phyloP scores from a whole-genome alignment of 2,888 invertebrate species.

The Rhimphoctona megacephalus region DNA sequence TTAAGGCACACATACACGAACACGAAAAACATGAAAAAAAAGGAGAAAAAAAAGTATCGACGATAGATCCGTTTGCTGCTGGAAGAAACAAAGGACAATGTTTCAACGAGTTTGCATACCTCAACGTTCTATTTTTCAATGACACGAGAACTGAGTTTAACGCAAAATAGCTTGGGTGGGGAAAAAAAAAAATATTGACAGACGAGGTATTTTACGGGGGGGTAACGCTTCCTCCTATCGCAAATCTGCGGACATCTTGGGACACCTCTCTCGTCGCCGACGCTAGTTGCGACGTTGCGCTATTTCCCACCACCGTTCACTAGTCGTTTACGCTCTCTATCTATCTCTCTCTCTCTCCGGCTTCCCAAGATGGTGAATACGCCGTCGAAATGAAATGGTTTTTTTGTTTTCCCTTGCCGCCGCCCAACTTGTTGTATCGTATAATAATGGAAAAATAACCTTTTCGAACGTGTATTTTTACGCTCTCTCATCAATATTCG shows the following conservation, averaged over 20 bases:
- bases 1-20: conserved; percentile 26
- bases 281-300: conserved; percentile 80
- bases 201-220: conserved; percentile 48
- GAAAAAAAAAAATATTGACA: conserved; percentile 66
- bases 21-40: conserved; percentile 15
- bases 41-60: conserved; percentile 21
- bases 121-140: conserved; percentile 15
- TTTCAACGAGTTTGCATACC: conserved; percentile 33
- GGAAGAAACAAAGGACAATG: conserved; percentile 1
- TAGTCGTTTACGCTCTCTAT: not conserved
- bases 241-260: conserved; percentile 81
- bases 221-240: conserved; percentile 74
- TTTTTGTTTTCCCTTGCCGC: not conserved
- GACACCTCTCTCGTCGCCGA: conserved; percentile 72
- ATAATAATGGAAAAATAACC: not conserved
- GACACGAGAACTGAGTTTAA: conserved; percentile 4
- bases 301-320: conserved; percentile 70
- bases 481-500: conserved; percentile 5
- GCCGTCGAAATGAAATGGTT: conserved; percentile 7
- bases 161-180: not conserved
- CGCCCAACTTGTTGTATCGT: not conserved
- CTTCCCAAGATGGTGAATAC: conserved; percentile 63
- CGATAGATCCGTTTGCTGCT: conserved; percentile 7
- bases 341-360: conserved; percentile 1
- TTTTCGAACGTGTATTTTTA: conserved; percentile 1